phyloP scores from a whole-genome alignment of 2,888 invertebrate species.

The Andricus quercusramuli region DNA sequence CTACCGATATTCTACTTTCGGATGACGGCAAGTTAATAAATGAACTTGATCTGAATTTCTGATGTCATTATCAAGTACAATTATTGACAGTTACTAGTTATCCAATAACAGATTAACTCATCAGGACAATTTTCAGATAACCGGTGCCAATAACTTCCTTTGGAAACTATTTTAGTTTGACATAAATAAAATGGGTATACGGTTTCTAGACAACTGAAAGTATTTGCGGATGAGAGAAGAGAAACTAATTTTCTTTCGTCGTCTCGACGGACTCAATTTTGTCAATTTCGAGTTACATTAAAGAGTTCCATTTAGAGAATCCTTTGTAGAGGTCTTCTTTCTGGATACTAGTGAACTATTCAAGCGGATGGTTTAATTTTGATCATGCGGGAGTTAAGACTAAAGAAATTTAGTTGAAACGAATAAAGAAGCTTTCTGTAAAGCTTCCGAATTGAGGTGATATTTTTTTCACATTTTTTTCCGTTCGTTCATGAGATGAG shows the following conservation, averaged over 20 bases:
- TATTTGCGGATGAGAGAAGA: neutral
- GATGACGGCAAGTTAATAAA: neutral
- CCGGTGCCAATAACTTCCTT: neutral
- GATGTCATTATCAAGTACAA: neutral
- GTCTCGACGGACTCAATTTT: slow-evolving; percentile 23
- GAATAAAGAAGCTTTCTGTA: no score
- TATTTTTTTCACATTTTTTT: no score
- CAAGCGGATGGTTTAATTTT: slow-evolving; percentile 48
- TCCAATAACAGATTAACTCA: slow-evolving; percentile 62
- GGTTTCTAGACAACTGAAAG: neutral
- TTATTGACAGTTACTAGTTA: slow-evolving; percentile 49
- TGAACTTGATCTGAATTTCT: neutral
- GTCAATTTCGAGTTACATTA: slow-evolving; percentile 10
- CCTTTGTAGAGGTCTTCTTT: neutral
- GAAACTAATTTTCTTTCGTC: slow-evolving; percentile 8
- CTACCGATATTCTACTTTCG: neutral
- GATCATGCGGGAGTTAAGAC: slow-evolving; percentile 46
- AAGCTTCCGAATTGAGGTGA: no score
- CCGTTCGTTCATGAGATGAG: no score
- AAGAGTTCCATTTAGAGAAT: slow-evolving; percentile 2
- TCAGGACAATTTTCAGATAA: slow-evolving; percentile 50
- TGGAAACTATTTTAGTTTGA: neutral
- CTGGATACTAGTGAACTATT: neutral
- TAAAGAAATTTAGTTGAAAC: slow-evolving; percentile 2
- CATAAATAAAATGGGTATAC: neutral